Conservation (phyloP, 2,113 vertebrate genomes). For the Seriola quinqueradiata region DNA sequence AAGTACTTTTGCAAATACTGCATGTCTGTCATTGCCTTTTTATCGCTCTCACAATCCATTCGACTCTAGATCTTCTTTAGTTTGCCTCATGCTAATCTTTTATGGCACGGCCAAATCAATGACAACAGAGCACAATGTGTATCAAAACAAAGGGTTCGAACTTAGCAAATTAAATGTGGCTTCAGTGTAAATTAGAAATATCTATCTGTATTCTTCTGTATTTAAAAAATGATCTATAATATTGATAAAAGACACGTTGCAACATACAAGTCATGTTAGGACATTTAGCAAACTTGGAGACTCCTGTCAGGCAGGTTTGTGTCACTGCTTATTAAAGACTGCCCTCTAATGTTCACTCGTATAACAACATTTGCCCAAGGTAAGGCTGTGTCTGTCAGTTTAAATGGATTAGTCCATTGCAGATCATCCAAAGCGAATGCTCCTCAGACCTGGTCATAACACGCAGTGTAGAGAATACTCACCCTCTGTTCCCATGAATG, state of each 20-base stretch:
- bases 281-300: background rate
- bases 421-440: background rate
- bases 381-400: background rate
- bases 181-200: background rate
- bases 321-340: constrained; percentile 17
- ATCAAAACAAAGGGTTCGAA: background rate
- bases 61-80: too few species aligned
- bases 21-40: background rate
- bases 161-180: background rate
- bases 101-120: too few species aligned
- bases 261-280: background rate
- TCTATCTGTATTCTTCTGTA: too few species aligned
- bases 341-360: constrained; percentile 43
- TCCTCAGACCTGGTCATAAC: too few species aligned
- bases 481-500: too few species aligned
- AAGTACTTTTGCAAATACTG: constrained; percentile 58
- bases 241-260: background rate
- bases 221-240: too few species aligned
- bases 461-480: too few species aligned
- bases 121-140: background rate
- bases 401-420: background rate
- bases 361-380: background rate
- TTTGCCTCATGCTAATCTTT: background rate
- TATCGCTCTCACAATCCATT: too few species aligned
- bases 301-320: background rate